phyloP scores from a whole-genome alignment of 2,888 invertebrate genomes.

The Leptinotarsa rubiginosa region DNA sequence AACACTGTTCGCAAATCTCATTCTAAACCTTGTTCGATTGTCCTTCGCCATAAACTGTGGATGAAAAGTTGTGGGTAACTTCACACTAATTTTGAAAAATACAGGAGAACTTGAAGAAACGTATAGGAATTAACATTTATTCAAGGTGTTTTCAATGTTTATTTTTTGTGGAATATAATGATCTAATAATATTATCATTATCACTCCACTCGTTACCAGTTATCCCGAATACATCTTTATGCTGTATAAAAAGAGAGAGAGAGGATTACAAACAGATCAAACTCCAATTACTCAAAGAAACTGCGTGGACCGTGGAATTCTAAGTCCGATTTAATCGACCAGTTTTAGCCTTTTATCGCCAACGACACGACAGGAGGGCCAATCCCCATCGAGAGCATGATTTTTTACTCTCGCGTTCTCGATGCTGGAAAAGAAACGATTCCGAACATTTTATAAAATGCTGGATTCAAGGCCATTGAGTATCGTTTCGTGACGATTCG shows the following conservation, averaged over 20 bases:
- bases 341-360: conserved; percentile 35
- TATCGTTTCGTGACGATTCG: conserved; percentile 12
- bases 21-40: too few relatives aligned
- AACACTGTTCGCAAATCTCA: too few relatives aligned
- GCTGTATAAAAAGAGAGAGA: neutral
- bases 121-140: too few relatives aligned
- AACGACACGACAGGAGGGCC: conserved; percentile 22
- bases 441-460: conserved; percentile 4
- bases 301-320: conserved; percentile 17
- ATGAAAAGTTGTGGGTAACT: too few relatives aligned
- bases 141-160: too few relatives aligned
- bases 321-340: conserved; percentile 37
- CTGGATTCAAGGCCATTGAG: conserved; percentile 12
- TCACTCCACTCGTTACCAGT: too few relatives aligned
- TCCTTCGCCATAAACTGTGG: too few relatives aligned
- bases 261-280: conserved; percentile 2
- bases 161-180: too few relatives aligned
- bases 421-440: neutral
- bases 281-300: conserved; percentile 32
- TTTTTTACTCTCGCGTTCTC: conserved; percentile 31
- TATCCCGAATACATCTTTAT: neutral
- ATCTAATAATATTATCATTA: too few relatives aligned
- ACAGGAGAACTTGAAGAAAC: too few relatives aligned
- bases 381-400: conserved; percentile 34
- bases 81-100: too few relatives aligned